phyloP scores from a whole-genome alignment of 2,113 vertebrate species.

The Oenanthe melanoleuca region DNA sequence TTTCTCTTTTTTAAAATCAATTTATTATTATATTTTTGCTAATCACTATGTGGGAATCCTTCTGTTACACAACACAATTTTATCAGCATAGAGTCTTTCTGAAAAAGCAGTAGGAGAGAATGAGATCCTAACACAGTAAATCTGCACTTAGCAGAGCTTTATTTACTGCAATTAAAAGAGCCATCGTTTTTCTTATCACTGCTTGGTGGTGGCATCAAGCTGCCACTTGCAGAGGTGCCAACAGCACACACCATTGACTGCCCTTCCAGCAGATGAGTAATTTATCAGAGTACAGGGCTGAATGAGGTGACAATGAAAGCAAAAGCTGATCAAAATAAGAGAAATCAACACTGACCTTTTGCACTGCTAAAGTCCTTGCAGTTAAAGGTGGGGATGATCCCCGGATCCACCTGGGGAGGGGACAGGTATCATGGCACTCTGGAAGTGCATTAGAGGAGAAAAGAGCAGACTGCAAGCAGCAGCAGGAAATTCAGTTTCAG shows the following conservation, averaged over 20 bases:
- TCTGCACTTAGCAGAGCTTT: neutral
- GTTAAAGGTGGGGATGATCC: neutral
- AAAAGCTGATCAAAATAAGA: neutral
- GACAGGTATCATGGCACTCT: neutral
- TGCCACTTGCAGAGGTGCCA: constrained; percentile 35
- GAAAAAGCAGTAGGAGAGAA: neutral
- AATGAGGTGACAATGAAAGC: neutral
- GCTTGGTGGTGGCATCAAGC: neutral
- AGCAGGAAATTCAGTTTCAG: constrained; percentile 22
- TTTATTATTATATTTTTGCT: neutral
- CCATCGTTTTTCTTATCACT: neutral
- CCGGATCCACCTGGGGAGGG: neutral
- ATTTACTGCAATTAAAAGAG: constrained; percentile 22
- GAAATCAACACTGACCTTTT: neutral
- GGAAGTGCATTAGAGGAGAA: neutral
- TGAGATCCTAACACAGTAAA: neutral
- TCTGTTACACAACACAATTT: neutral
- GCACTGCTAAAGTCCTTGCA: neutral
- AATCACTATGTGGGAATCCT: neutral
- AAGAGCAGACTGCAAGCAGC: constrained; percentile 34
- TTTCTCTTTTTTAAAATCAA: neutral
- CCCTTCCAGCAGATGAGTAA: neutral
- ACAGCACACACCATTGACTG: neutral
- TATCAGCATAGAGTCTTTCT: neutral
- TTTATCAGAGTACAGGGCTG: neutral